Base-by-base conservation (phyloP, 2,797 vertebrate species). In the Sciurus vulgaris region DNA sequence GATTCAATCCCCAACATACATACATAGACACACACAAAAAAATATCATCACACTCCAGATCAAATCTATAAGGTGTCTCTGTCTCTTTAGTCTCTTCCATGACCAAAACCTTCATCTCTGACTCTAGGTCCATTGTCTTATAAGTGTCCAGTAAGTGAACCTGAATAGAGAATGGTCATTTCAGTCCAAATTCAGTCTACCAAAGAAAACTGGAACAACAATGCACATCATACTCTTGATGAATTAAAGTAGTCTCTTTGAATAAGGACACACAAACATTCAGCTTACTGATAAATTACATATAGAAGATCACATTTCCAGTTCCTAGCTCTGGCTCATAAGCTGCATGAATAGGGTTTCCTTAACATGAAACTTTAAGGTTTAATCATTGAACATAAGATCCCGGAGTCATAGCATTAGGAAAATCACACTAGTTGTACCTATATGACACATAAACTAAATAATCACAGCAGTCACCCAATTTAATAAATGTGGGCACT, bases 331-430 rank as follows among this genome's bases (percentile, higher is more conserved):
- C 67, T 74, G 38, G 44, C 9, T 77, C 38, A 86, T 65, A 15
- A 28, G 22, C 20, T 44, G 72, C 33, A 93, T 72, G 67, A 86
- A 2, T 20, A 47, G 41, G 3, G 49, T 54, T 86, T 86, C 93
- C 35, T 88, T 47, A 95, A 91, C 59, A 94, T 2, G n/a, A 92
- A 88, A 96, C 30, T 70, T 38, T 47, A 70, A 84, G 26, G 26
- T 1, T 89, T 13, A 92, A 85, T 87, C 56, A 85, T 85, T 33
- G 65, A 89, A 94, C 86, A 70, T 73, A 90, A 65, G 77, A 93
- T 70, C 41, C 54, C 67, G 86, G 72, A 81, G 18, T 3, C 73
- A 70, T 0, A 86, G 54, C 74, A 47, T 17, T 33, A 72, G 78
- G 2, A 86, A 44, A 93, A 41, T 84, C 24, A 51, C 7, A 74